Evolutionary conservation across 2,797 vertebrate genomes (phyloP), one percentile per base, ranked within the genome.

Genomic region (Rhabdophis nuchalis): DNA sequence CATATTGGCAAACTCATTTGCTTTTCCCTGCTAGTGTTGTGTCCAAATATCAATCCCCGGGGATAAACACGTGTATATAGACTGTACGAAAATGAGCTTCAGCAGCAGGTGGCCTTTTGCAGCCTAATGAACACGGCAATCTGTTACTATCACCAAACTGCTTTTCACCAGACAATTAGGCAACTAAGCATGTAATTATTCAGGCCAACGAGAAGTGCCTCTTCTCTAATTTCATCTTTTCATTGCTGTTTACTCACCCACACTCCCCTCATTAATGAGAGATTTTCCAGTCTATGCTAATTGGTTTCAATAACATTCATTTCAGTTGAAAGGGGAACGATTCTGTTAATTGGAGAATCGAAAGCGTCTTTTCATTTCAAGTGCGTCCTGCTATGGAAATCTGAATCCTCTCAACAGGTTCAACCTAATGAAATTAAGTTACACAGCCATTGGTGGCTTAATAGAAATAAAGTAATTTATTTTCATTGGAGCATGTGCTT

Each of bases 281-380:
- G 98, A 98, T 99, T 99, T 99, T 98, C 99, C 99, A 99, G 98
- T 98, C 99, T 98, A 98, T 99, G 98, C 98, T 99, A 99, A 99
- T 99, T 99, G 99, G 98, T 99, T 99, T 99, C 99, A 99, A 99
- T 99, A 99, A 99, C 99, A 99, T 99, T 99, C 98, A 99, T 99
- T 99, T 99, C 98, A 97, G 98, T 99, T 99, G 98, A 99, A 99
- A 99, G 99, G 92, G 98, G 98, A 99, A 98, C 95, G 98, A 99
- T 99, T 98, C 99, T 97, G 98, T 99, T 99, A 99, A 99, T 99
- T 99, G 99, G 92, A 98, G 98, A 98, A 99, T 98, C 98, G 97
- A 98, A 98, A 98, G 97, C 97, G 97, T 98, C 98, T 98, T 99
- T 99, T 99, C 98, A 99, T 99, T 99, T 99, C 97, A 95, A 99